Conservation (phyloP, 2,113 vertebrate genomes). For the Chionodraco myersi region DNA sequence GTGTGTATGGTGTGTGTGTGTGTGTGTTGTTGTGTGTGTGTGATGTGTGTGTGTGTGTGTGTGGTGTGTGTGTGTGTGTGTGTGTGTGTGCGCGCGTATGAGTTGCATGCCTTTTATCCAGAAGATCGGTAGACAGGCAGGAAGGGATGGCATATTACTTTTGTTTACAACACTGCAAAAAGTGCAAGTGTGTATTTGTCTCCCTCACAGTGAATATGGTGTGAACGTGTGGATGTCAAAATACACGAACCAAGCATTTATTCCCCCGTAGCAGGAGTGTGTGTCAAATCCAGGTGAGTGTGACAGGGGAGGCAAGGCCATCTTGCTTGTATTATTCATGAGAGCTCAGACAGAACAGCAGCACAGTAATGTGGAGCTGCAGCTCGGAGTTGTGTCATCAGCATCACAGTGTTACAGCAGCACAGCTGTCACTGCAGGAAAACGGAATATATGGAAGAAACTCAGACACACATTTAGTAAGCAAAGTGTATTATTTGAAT, state of each 20-base stretch:
- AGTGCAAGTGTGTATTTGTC: slow-evolving; percentile 48
- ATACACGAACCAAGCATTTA: slow-evolving; percentile 68
- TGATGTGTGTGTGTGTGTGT: slow-evolving; percentile 2
- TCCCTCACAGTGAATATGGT: slow-evolving; percentile 14
- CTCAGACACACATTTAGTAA: background rate
- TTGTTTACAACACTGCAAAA: slow-evolving; percentile 58
- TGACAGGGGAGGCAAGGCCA: slow-evolving; percentile 68
- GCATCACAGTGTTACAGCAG: slow-evolving; percentile 58
- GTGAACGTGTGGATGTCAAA: slow-evolving; percentile 41
- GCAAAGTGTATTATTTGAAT: rapidly evolving
- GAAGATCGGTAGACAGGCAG: slow-evolving; percentile 16
- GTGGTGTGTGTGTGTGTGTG: background rate
- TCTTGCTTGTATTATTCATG: slow-evolving; percentile 72
- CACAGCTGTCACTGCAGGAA: slow-evolving; percentile 61
- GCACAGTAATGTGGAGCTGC: slow-evolving; percentile 48
- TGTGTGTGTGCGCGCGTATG: slow-evolving; percentile 16
- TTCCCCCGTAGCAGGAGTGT: slow-evolving; percentile 52
- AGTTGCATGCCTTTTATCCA: slow-evolving; percentile 40
- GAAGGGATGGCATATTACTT: slow-evolving; percentile 17
- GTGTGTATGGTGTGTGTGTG: slow-evolving; percentile 7
- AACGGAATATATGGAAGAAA: background rate
- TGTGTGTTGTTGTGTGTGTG: slow-evolving; percentile 6
- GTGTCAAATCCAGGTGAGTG: slow-evolving; percentile 71
- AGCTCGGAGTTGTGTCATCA: slow-evolving; percentile 42
- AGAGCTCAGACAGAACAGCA: slow-evolving; percentile 46